Percentiles rank a stretch among this genome's conserved stretches.
Evolutionary conservation across 2,888 invertebrate genomes (phyloP).

Genomic region (Leptura quadrifasciata): DNA sequence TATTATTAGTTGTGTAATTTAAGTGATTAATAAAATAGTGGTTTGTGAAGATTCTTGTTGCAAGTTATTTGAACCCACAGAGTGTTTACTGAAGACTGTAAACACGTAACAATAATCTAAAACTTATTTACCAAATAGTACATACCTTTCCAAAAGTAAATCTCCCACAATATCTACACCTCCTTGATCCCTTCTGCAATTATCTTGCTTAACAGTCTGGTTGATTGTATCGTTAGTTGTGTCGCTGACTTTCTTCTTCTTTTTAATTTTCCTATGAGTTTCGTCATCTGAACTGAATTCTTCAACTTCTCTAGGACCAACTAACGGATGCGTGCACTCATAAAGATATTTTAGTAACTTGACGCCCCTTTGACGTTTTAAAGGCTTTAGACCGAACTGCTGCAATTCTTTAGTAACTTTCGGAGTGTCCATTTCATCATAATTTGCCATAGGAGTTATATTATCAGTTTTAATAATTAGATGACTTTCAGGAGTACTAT

Average conservation of each 20-base stretch:
- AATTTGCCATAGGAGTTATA: constrained; percentile 79
- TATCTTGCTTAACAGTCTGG: not conserved
- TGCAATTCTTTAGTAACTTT: constrained; percentile 77
- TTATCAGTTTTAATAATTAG: constrained; percentile 76
- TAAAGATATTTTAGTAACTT: constrained; percentile 81
- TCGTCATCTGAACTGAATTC: constrained; percentile 53
- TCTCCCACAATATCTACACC: constrained; percentile 62
- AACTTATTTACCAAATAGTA: not conserved
- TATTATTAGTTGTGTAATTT: too few species aligned
- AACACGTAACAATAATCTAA: too few species aligned
- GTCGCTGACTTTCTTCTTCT: constrained; percentile 50
- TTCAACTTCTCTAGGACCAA: constrained; percentile 62
- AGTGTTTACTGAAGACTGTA: too few species aligned
- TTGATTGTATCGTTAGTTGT: not conserved
- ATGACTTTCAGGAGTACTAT: constrained; percentile 56
- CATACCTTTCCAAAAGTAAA: constrained; percentile 60
- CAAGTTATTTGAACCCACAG: too few species aligned
- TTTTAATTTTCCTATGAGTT: constrained; percentile 54
- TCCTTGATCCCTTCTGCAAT: not conserved
- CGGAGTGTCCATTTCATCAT: constrained; percentile 77
- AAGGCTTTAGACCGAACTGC: constrained; percentile 81
- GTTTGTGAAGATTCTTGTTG: too few species aligned
- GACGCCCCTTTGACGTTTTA: constrained; percentile 78
- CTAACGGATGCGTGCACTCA: constrained; percentile 81
- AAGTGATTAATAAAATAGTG: too few species aligned